Base-by-base conservation (phyloP, 2,888 invertebrate species). In the Sinelater perroti region DNA sequence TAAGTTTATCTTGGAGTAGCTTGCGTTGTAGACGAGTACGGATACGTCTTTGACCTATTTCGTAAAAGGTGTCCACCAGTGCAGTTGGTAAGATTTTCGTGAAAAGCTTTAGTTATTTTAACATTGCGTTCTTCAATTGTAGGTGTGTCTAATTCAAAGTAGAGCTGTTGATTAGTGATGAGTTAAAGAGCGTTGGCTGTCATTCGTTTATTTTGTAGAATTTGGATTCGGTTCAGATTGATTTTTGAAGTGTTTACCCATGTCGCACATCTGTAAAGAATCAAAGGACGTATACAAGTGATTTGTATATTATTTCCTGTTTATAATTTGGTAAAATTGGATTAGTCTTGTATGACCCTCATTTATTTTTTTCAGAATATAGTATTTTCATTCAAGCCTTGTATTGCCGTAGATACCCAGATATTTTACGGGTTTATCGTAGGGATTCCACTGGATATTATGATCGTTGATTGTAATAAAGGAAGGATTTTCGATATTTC, bases 321-420 rank as follows among this genome's bases (percentile, higher is more conserved):
- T 35, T 13, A 35, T 11, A n/a, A 35, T 35, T 35, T 13, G 35
- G 14, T 35, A 35, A 5, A 35, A 16, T 35, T 35, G 35, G 16
- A 35, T 35, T 35, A 35, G 16, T 5, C 35, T 3, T n/a, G 35
- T n/a, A n/a, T 35, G 35, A 5, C 35, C 35, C 14, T 35, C 6
- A 35, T 35, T 35, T n/a, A 35, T 13, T 35, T 35, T 35, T 6
- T 35, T 30, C n/a, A 35, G 35, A 14, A 35, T 13, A 35, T 35
- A 16, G 14, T 35, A 35, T 35, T 35, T 35, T n/a, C 35, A 35
- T 35, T 13, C 5, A 35, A 35, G 35, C 14, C 14, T 3, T 6
- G 35, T 35, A 13, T 35, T 16, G 14, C 13, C 14, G 16, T 35
- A n/a, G 31, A 31, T 3, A 31, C 31, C n/a, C n/a, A n/a, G n/a